Conservation (phyloP, 2,113 vertebrate species). For the Chloebia gouldiae region DNA sequence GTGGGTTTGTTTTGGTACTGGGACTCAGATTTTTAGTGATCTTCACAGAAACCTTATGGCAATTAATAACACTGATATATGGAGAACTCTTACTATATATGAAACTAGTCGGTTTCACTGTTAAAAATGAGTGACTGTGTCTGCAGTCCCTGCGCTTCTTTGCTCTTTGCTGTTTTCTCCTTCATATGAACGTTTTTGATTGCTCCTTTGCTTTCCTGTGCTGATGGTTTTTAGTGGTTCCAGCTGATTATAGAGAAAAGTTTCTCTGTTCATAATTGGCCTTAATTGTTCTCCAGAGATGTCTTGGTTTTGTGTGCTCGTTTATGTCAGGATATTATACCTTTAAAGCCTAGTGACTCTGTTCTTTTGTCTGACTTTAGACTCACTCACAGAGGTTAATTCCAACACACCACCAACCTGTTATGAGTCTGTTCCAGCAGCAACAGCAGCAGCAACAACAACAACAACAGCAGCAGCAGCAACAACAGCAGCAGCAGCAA, state of each 20-base stretch:
- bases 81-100: not conserved
- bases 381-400: conserved; percentile 82
- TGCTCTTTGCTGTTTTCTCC: not conserved
- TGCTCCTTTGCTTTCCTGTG: not conserved
- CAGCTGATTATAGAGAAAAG: not conserved
- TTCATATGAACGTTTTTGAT: not conserved
- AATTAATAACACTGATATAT: not conserved
- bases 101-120: not conserved
- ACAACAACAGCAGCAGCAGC: conserved; percentile 73
- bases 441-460: conserved; percentile 69
- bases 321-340: not conserved
- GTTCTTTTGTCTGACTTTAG: conserved; percentile 68
- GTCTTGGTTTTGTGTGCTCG: not conserved
- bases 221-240: not conserved
- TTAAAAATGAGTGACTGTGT: not conserved
- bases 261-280: not conserved
- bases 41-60: not conserved
- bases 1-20: not conserved
- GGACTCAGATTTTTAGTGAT: not conserved
- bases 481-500: conserved; percentile 76
- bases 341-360: conserved; percentile 10
- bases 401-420: conserved; percentile 75
- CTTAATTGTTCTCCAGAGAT: not conserved
- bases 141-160: not conserved
- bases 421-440: conserved; percentile 86